These are phyloP conservation scores for Pithys albifrons DNA, from an alignment of 2,113 vertebrate species.

Conservation along the genomic window DNA sequence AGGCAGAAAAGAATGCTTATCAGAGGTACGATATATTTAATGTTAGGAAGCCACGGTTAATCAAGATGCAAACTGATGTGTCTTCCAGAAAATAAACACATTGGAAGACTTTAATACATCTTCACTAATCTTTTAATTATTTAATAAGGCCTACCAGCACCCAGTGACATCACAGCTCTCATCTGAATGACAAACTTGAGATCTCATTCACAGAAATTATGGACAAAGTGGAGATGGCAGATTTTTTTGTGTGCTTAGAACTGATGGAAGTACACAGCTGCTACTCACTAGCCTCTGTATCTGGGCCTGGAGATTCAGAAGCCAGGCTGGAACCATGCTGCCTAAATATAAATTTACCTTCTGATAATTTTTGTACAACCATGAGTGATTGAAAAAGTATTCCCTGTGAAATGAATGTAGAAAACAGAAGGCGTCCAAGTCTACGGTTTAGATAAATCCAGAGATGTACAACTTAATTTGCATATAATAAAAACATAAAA, in stretches of 20 bases:
- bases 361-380: neutral
- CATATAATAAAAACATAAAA: neutral
- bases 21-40: neutral
- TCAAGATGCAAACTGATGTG: neutral
- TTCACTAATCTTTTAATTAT: neutral
- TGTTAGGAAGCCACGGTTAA: neutral
- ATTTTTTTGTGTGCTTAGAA: neutral
- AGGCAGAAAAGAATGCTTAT: neutral
- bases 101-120: neutral
- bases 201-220: neutral
- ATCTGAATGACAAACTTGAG: neutral
- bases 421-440: neutral
- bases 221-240: neutral
- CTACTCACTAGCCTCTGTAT: neutral
- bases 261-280: neutral
- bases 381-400: neutral
- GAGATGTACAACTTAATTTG: neutral
- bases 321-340: neutral
- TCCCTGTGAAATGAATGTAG: neutral
- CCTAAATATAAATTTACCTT: neutral
- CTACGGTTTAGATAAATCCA: neutral
- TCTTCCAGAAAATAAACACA: neutral
- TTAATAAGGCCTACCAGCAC: neutral
- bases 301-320: neutral
- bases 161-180: neutral